These are phyloP conservation scores for Lonchura striata DNA, from an alignment of 2,113 vertebrate species.

Conservation along the genomic window DNA sequence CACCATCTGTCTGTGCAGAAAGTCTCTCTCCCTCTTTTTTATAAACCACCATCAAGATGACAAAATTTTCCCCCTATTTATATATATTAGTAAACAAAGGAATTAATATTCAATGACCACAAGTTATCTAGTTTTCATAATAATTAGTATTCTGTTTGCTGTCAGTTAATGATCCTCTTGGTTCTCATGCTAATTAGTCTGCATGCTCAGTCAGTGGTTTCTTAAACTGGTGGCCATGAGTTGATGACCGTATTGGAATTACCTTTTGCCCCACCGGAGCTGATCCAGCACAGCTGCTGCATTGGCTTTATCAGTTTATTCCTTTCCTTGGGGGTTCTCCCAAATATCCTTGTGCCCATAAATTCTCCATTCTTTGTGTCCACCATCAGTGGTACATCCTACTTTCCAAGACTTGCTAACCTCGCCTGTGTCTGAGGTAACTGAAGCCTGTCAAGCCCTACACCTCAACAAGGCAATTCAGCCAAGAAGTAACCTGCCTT, in stretches of 20 bases:
- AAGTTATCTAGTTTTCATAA: background rate
- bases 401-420: background rate
- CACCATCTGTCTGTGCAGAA: background rate
- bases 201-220: background rate
- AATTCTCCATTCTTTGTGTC: background rate
- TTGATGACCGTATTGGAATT: background rate
- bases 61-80: background rate
- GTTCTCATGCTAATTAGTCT: background rate
- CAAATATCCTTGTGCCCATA: background rate
- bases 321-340: background rate
- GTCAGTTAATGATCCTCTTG: background rate
- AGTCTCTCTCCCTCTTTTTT: background rate
- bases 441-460: background rate
- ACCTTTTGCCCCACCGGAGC: rapidly evolving
- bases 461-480: background rate
- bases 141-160: background rate
- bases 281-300: background rate
- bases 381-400: too few species aligned
- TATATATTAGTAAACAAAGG: background rate
- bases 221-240: background rate
- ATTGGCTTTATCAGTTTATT: background rate
- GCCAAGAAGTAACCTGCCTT: background rate
- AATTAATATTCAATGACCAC: background rate
- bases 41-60: background rate
- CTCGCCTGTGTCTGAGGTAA: too few species aligned